Evolutionary conservation across 2,113 vertebrate species (phyloP), one percentile per base, ranked within the genome.

Genomic region (Dendropsophus ebraccatus): DNA sequence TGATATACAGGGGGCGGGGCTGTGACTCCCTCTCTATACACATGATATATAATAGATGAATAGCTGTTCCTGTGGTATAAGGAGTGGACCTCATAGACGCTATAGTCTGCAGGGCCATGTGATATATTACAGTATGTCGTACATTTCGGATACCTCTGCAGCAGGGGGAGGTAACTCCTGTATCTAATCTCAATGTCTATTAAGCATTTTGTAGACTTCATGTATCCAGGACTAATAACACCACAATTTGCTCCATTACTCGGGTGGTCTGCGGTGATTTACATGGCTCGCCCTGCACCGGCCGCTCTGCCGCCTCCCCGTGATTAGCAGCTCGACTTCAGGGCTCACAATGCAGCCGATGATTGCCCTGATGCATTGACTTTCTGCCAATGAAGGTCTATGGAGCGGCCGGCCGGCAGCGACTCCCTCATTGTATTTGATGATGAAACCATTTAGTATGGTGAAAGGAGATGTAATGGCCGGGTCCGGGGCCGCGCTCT

Each of bases 351-450:
- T 35, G 14, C 37, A 60, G 52, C 81, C 77, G 35, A 85, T 83
- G 14, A 87, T 76, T 83, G 83, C 47, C 86, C 70, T 88, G 17
- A 87, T 67, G 81, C 8, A 50, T 41, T 87, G 45, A 88, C 47
- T 72, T 69, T 87, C 89, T 86, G 23, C 91, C 89, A 88, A 0
- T 83, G 5, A 16, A n/a, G 52, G 13, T 83, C 35, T 67, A 14
- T n/a, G 21, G 10, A 49, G 81, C 21, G 87, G n/a, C 23, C 21
- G 87, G n/a, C 23, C 41, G 52, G 14, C 65, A 21, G 0, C 28
- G 87, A 49, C 0, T 0, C 76, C 76, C 21, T 10, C 28, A 75
- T 85, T 17, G 6, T 49, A 45, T 75, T 87, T 80, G 85, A 1
- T 8, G 84, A 28, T 14, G 82, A 67, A 77, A 12, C 23, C 50